Evolutionary conservation across 1,140 invertebrate genomes (phyloP), one percentile per base, ranked within the genome.

Genomic region (Planococcus citri): DNA sequence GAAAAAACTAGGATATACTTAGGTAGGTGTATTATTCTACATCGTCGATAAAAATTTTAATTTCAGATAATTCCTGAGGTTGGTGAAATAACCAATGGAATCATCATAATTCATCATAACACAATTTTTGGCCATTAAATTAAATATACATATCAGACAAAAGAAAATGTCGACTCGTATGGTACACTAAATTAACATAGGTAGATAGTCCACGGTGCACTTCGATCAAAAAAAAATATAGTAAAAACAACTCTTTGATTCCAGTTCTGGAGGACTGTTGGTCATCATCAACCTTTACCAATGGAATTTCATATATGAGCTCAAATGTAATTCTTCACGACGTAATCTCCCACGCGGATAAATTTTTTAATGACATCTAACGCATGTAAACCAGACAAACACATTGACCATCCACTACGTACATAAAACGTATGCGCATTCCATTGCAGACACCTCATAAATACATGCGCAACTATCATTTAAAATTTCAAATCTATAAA

Each of bases 351-450:
- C 60, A 25, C 22, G 24, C 12, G 25, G 17, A 64, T 64, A 64
- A 64, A 64, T 64, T 64, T 64, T 64, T 64, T 64, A 64, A 64
- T 64, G 60, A 64, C 60, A 27, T 24, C 60, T 24, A 64, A 64
- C 25, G 22, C 22, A 20, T 9, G 22, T 24, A 64, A 64, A 27
- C 4, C 12, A 51, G 41, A 51, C 41, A 51, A 51, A 6, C 41
- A 51, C 17, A 51, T 17, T n/a, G 41, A n/a, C 3, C 12, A 33
- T 33, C n/a, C n/a, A n/a, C n/a, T n/a, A 33, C 29, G 29, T 6
- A 12, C 12, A 33, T 12, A 9, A 9, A 51, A 51, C 41, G 17
- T 51, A 20, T 51, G n/a, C 41, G 41, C 41, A 51, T 51, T 51
- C 41, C 41, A 51, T 51, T 51, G 14, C 33, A 20, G 41, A 20